Conservation (phyloP, 2,797 vertebrate species). For the Parambassis ranga region DNA sequence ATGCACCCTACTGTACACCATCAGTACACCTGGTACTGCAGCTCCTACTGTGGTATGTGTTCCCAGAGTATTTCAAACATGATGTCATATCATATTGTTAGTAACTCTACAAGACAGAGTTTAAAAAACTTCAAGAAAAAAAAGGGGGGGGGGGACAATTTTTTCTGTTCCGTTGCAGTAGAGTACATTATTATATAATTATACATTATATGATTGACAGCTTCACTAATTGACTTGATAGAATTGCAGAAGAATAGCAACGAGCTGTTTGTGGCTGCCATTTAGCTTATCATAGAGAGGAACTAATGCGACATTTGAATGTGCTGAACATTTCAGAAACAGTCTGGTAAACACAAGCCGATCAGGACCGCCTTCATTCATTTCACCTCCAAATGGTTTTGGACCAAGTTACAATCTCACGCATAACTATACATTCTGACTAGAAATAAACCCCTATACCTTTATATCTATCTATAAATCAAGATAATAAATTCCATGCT, state of each 20-base stretch:
- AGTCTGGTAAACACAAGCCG: slow-evolving; percentile 10
- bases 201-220: slow-evolving; percentile 43
- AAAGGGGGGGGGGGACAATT: too few species aligned
- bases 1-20: too few species aligned
- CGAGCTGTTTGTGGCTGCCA: slow-evolving; percentile 2
- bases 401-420: too few species aligned
- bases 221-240: slow-evolving; percentile 52
- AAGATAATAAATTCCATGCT: background rate
- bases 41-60: too few species aligned
- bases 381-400: background rate
- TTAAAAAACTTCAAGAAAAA: slow-evolving; percentile 13
- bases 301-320: slow-evolving; percentile 7
- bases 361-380: background rate
- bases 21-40: too few species aligned
- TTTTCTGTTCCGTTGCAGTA: too few species aligned
- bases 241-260: slow-evolving; percentile 22
- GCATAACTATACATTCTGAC: too few species aligned
- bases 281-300: slow-evolving; percentile 27
- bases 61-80: too few species aligned
- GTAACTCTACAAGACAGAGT: slow-evolving; percentile 1
- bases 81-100: too few species aligned
- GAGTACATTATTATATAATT: too few species aligned
- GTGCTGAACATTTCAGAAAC: slow-evolving; percentile 13
- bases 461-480: background rate
- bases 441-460: background rate